Evolutionary conservation across 2,888 invertebrate species (phyloP).

Genomic region (Heteromurus nitidus): DNA sequence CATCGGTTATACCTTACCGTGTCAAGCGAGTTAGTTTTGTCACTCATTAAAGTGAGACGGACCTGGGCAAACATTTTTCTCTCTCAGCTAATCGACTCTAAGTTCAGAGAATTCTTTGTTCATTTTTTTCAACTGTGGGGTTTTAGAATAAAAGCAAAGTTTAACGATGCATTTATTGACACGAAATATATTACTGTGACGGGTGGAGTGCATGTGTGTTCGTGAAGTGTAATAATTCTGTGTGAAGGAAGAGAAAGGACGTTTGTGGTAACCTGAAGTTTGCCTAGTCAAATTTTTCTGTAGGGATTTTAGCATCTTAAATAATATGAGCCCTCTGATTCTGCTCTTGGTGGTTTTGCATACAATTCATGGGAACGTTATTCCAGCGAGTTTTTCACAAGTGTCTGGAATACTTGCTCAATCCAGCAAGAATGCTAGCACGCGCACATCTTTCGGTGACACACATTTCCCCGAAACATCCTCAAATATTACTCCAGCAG

Average conservation of each 20-base stretch:
- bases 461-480: background rate
- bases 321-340: conserved; percentile 60
- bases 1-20: background rate
- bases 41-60: background rate
- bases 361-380: conserved; percentile 46
- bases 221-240: background rate
- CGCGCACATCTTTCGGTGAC: background rate
- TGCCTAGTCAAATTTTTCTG: background rate
- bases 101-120: background rate
- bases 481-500: background rate
- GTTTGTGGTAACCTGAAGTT: background rate
- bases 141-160: background rate
- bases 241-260: background rate
- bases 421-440: background rate
- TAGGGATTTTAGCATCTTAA: background rate
- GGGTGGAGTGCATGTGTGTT: background rate
- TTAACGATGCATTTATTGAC: background rate
- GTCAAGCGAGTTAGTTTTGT: background rate
- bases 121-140: background rate
- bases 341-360: conserved; percentile 41
- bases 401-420: background rate
- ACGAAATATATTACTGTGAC: background rate
- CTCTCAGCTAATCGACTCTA: background rate
- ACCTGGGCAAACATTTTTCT: background rate
- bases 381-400: too few species aligned